Conservation (phyloP, 2,888 invertebrate species). For the Heteromyza rotundicornis region DNA sequence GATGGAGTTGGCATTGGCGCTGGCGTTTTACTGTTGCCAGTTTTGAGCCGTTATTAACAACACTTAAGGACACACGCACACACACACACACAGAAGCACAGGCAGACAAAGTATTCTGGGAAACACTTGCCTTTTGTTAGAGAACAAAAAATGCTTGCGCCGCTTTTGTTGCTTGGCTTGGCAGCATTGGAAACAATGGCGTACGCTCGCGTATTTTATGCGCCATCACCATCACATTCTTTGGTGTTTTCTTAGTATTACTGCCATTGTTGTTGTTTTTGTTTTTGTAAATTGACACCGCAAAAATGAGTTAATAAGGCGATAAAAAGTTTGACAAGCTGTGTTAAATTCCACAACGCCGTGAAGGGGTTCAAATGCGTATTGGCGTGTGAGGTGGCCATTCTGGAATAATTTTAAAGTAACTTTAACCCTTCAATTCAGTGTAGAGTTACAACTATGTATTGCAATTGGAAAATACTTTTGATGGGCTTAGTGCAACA, state of each 20-base stretch:
- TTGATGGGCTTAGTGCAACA: no score
- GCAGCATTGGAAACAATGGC: slow-evolving; percentile 3
- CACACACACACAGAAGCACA: no score
- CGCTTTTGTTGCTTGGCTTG: background rate
- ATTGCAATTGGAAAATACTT: no score
- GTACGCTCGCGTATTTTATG: slow-evolving; percentile 9
- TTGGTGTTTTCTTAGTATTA: no score
- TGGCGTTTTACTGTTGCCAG: background rate
- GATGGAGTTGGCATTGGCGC: background rate
- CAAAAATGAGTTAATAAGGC: slow-evolving; percentile 60
- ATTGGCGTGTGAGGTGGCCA: no score
- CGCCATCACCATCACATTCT: slow-evolving; percentile 15
- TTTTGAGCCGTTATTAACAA: no score
- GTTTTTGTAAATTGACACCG: slow-evolving; percentile 55
- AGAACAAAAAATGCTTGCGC: background rate
- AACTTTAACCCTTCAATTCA: no score
- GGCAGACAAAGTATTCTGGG: background rate
- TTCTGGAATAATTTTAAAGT: no score
- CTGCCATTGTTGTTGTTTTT: slow-evolving; percentile 33
- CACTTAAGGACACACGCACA: no score
- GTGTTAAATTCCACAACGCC: no score
- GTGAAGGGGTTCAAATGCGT: no score
- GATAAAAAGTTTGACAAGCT: slow-evolving; percentile 44
- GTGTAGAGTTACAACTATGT: no score
- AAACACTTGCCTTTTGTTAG: background rate